These are phyloP conservation scores for Platerodrilus igneus DNA, from an alignment of 2,888 invertebrate genomes.

Conservation along the genomic window DNA sequence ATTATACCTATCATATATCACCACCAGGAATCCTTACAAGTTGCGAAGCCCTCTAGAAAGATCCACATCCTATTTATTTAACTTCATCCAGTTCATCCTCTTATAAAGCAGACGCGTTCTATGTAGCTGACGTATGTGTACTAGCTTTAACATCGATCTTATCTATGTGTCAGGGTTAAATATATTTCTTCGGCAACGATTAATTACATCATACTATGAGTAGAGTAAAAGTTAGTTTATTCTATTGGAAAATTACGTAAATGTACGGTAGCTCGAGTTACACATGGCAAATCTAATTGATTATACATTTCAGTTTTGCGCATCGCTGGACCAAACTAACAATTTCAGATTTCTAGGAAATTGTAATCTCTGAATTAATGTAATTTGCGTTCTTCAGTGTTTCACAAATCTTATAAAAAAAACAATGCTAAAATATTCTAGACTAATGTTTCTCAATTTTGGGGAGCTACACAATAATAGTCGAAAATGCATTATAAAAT, in stretches of 20 bases:
- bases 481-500: no score
- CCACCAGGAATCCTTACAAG: slow-evolving; percentile 39
- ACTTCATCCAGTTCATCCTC: slow-evolving; percentile 46
- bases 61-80: slow-evolving; percentile 48
- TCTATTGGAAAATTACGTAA: no score
- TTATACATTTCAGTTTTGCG: slow-evolving; percentile 25
- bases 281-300: slow-evolving; percentile 22
- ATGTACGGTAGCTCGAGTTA: no score
- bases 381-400: slow-evolving; percentile 11
- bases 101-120: slow-evolving; percentile 31
- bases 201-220: no score
- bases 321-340: slow-evolving; percentile 25
- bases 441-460: no score
- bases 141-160: not conserved
- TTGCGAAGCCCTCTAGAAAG: slow-evolving; percentile 39
- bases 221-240: no score
- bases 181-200: no score
- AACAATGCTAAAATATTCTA: no score
- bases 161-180: no score
- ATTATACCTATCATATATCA: slow-evolving; percentile 26
- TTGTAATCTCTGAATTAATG: slow-evolving; percentile 17
- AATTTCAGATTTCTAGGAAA: slow-evolving; percentile 21
- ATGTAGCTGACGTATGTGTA: no score
- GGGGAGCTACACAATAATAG: no score
- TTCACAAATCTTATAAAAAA: slow-evolving; percentile 20